A percentile compares a stretch with the other conserved stretches of the same genome.
Conservation (phyloP, 2,888 invertebrate genomes). For the Apantesis nais region DNA sequence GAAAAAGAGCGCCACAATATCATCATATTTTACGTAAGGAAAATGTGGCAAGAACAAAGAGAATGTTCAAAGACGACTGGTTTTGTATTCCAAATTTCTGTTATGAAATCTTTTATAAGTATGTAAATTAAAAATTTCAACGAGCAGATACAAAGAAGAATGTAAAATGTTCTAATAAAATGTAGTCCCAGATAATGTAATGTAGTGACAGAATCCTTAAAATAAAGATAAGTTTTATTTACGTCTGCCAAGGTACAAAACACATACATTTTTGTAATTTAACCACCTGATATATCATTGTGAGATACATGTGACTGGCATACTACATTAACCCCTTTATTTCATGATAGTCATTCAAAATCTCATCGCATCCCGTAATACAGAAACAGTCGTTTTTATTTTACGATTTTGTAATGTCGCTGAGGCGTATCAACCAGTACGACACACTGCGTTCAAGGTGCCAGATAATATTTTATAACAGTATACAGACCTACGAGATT, state of each 20-base stretch:
- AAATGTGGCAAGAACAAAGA: conserved; percentile 53
- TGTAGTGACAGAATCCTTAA: conserved; percentile 46
- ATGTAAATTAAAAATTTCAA: conserved; percentile 71
- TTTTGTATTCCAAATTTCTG: conserved; percentile 62
- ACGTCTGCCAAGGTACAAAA: conserved; percentile 48
- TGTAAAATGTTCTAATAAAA: conserved; percentile 56
- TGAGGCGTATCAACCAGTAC: conserved; percentile 48
- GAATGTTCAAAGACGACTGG: conserved; percentile 57
- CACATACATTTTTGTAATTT: conserved; percentile 51
- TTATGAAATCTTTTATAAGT: conserved; percentile 68
- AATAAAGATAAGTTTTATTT: conserved; percentile 61
- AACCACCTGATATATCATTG: conserved; percentile 56
- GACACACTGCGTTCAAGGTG: conserved; percentile 23
- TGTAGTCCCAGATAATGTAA: conserved; percentile 56
- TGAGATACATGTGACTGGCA: conserved; percentile 61
- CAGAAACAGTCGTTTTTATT: conserved; percentile 64
- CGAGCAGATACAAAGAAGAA: conserved; percentile 59
- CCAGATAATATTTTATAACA: conserved; percentile 47
- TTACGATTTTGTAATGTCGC: conserved; percentile 68
- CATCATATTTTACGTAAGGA: conserved; percentile 43
- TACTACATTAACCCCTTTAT: conserved; percentile 61
- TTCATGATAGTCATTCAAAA: conserved; percentile 67
- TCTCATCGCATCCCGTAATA: conserved; percentile 60
- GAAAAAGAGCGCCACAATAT: conserved; percentile 35
- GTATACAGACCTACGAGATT: conserved; percentile 28